Evolutionary conservation across 2,888 invertebrate genomes (phyloP), one percentile per base, ranked within the genome.

Genomic region (Spicauda simplicius): DNA sequence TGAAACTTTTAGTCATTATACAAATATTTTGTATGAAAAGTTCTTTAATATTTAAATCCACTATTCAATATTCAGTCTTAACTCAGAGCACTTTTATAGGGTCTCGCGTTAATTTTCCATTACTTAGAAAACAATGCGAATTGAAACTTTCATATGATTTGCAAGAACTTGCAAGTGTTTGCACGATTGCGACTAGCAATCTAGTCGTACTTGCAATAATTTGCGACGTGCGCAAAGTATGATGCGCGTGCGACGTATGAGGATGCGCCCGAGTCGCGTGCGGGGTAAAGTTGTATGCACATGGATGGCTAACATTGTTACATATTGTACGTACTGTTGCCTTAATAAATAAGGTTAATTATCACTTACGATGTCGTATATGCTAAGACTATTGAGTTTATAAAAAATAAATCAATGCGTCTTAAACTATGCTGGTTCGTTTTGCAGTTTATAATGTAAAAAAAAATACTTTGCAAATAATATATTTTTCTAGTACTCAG

Each of bases 241-340:
- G 75, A 70, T 73, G 76, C 74, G 75, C 80, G 71, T 72, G 58
- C 70, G 69, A 72, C 75, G 75, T 81, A 74, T 82, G 60, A 59
- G 70, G 70, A 41, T 70, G 70, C 69, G 53, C 60, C 59, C 53
- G 66, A 59, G 58, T 65, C 59, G 52, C 56, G 19, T 50, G 20
- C 45, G 53, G 20, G 53, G 45, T 57, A 53, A 66, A 50, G 54
- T 61, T 48, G 12, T 64, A 16, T 64, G 33, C 64, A 64, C 64
- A 50, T 45, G 48, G 10, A 14, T 7, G 16, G 16, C 55, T 30
- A 55, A 37, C 10, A 41, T 41, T 14, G 25, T 14, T 14, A 14
- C 14, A 41, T 14, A 41, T 41, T 41, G 41, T 41, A 41, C 41
- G 3, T 6, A 6, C 3, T 33, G 10, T 33, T 25, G 25, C 33